Conservation (phyloP, 2,797 vertebrate species). For the Enteromius unitaeniatus region DNA sequence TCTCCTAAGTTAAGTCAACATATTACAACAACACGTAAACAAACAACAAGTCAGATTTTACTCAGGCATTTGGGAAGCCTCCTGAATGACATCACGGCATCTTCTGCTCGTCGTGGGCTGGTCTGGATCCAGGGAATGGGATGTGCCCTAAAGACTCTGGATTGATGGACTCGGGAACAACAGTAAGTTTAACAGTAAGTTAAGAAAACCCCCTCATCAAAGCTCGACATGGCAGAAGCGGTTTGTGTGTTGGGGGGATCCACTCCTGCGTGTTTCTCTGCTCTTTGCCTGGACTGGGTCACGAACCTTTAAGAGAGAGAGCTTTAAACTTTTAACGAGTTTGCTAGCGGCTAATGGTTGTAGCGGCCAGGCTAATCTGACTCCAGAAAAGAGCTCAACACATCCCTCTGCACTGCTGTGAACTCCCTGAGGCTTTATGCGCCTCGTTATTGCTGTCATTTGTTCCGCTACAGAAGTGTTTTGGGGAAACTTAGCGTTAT, state of each 20-base stretch:
- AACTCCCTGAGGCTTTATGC: not conserved
- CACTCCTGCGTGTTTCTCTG: too few species aligned
- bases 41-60: not conserved
- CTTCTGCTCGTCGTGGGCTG: conserved; percentile 7
- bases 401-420: not conserved
- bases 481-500: not conserved
- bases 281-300: conserved; percentile 6
- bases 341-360: conserved; percentile 46
- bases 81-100: conserved; percentile 56
- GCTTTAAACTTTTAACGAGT: conserved; percentile 18
- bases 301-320: not conserved
- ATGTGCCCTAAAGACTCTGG: not conserved
- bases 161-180: conserved; percentile 53
- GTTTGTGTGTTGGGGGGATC: not conserved
- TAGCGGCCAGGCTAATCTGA: conserved; percentile 43
- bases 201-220: not conserved
- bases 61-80: conserved; percentile 49
- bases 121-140: not conserved
- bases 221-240: not conserved
- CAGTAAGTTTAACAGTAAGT: conserved; percentile 55
- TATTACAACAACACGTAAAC: not conserved
- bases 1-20: not conserved
- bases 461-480: not conserved
- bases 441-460: not conserved
- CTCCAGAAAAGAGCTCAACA: not conserved